Evolutionary conservation across 2,113 vertebrate genomes (phyloP), one percentile per base, ranked within the genome.

Genomic region (Hypanus sabinus): DNA sequence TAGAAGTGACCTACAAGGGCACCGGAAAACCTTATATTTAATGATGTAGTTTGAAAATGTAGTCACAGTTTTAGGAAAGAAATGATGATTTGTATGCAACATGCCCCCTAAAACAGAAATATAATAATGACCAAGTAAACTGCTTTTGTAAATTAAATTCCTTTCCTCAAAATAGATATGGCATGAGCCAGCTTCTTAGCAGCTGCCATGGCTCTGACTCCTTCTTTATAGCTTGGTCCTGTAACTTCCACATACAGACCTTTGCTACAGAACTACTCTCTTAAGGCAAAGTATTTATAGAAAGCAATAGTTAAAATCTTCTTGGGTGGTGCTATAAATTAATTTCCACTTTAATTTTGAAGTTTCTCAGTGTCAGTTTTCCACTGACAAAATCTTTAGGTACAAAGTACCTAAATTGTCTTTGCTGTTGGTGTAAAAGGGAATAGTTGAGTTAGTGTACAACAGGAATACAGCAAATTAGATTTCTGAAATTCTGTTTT

Each of bases 301-400:
- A 91, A 36, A 91, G 60, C 88, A 91, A 68, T 91, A 91, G 62
- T 22, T 33, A 91, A 91, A 33, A 91, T 91, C n/a, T 70, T 91
- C 88, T 36, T 91, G 88, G 46, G 68, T 70, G 36, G 65, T 11
- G 18, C 65, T 92, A 38, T 92, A 92, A 92, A 24, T 71, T 70
- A 87, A 33, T 18, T 71, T 38, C 36, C 30, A 70, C 20, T 92
- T 92, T 92, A 70, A 70, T 70, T 70, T 38, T 18, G 36, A 92
- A 38, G 33, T 38, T 92, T 92, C 68, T 71, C 16, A 38, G 88
- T 70, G 33, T 38, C n/a, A 22, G 9, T 92, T 92, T 92, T 71
- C 88, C 11, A 92, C 62, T 70, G 68, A 92, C 18, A 92, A 70
- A 70, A 33, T 24, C 88, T 18, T 92, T 91, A 68, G n/a, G 87